Conservation (phyloP, 2,797 vertebrate species). For the Ctenopoma multispine region DNA sequence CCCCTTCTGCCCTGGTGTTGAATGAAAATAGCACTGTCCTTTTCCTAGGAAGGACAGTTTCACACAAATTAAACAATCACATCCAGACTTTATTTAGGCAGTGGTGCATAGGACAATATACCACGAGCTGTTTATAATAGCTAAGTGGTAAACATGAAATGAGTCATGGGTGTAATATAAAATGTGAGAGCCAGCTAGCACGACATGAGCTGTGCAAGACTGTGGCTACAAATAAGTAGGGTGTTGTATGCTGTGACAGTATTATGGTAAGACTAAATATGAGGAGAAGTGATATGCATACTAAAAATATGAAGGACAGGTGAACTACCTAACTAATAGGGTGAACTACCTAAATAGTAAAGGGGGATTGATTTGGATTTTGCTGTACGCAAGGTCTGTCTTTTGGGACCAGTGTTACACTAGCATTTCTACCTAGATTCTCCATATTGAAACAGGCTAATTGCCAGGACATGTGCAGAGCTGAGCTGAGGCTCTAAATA, state of each 20-base stretch:
- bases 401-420: not conserved
- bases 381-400: not conserved
- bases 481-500: not conserved
- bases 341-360: not conserved
- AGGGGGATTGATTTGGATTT: not conserved
- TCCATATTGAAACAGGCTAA: not conserved
- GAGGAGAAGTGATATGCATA: not conserved
- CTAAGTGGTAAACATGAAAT: conserved; percentile 11
- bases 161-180: not conserved
- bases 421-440: not conserved
- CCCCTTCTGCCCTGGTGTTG: too few relatives aligned
- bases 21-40: too few relatives aligned
- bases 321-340: not conserved
- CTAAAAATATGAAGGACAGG: not conserved
- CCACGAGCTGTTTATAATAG: not conserved
- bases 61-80: too few relatives aligned
- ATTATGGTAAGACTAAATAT: not conserved
- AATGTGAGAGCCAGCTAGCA: not conserved
- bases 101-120: too few relatives aligned
- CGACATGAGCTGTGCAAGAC: conserved; percentile 6
- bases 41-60: too few relatives aligned
- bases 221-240: not conserved
- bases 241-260: not conserved
- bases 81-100: too few relatives aligned
- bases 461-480: not conserved